phyloP scores from a whole-genome alignment of 2,797 vertebrate species.

The Rhinella marina region DNA sequence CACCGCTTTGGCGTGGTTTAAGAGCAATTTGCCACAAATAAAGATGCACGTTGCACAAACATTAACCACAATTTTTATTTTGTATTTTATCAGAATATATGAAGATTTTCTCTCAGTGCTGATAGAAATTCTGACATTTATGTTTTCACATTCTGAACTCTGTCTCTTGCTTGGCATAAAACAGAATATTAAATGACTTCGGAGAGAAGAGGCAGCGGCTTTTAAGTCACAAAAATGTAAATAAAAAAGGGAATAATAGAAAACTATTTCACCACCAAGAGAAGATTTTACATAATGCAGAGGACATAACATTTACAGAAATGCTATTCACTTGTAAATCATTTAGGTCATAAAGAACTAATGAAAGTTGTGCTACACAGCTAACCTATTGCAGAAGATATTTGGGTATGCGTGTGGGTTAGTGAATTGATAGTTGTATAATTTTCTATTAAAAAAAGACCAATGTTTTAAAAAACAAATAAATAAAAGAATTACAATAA shows the following conservation, averaged over 20 bases:
- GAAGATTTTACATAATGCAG: not conserved
- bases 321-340: not conserved
- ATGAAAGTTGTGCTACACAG: not conserved
- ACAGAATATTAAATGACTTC: conserved; percentile 52
- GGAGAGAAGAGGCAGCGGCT: conserved; percentile 7
- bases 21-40: not conserved
- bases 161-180: conserved; percentile 5
- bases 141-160: conserved; percentile 21
- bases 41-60: not conserved
- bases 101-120: not conserved
- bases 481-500: not conserved
- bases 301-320: not conserved
- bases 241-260: conserved; percentile 14
- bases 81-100: not conserved
- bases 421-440: not conserved
- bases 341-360: not conserved
- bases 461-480: not conserved
- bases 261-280: not conserved
- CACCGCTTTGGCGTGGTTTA: not conserved
- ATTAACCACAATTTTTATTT: not conserved
- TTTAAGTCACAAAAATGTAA: conserved; percentile 26
- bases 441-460: not conserved
- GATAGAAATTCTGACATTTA: conserved; percentile 41
- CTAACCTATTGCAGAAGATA: not conserved
- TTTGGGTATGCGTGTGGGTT: not conserved